Percentiles rank a stretch among this genome's conserved stretches.
Conservation (phyloP, 2,113 vertebrate genomes). For the Lophochroa leadbeateri region DNA sequence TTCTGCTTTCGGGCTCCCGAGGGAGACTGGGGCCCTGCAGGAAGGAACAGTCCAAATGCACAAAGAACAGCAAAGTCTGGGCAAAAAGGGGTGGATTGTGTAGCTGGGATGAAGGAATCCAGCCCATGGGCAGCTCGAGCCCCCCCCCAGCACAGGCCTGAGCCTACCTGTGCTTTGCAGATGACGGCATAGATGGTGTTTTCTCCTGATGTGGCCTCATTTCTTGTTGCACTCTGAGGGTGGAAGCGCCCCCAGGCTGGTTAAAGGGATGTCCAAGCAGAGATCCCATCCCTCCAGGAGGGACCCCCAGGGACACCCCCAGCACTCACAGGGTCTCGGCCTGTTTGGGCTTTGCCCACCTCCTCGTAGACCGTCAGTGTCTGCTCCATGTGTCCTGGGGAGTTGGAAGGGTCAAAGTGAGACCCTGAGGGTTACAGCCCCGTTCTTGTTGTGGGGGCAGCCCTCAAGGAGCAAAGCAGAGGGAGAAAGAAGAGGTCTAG, state of each 20-base stretch:
- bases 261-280: background rate
- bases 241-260: background rate
- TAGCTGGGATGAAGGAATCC: too few relatives aligned
- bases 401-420: background rate
- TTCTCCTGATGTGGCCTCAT: fast-evolving
- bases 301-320: background rate
- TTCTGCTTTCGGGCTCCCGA: background rate
- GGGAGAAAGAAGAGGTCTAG: too few relatives aligned
- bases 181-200: background rate
- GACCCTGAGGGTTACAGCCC: background rate
- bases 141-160: fast-evolving
- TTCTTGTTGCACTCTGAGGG: background rate
- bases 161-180: background rate
- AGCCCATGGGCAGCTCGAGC: too few relatives aligned
- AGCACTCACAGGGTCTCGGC: background rate
- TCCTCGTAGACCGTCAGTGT: fast-evolving
- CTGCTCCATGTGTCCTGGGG: fast-evolving
- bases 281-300: background rate
- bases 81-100: background rate
- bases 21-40: fast-evolving
- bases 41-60: fast-evolving
- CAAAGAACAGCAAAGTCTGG: background rate
- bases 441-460: background rate
- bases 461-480: too few relatives aligned
- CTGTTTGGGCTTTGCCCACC: background rate